A percentile compares a stretch with the other conserved stretches of the same genome.
These are phyloP conservation scores for Torymus tubicola DNA, from an alignment of 2,888 invertebrate genomes.

Conservation along the genomic window DNA sequence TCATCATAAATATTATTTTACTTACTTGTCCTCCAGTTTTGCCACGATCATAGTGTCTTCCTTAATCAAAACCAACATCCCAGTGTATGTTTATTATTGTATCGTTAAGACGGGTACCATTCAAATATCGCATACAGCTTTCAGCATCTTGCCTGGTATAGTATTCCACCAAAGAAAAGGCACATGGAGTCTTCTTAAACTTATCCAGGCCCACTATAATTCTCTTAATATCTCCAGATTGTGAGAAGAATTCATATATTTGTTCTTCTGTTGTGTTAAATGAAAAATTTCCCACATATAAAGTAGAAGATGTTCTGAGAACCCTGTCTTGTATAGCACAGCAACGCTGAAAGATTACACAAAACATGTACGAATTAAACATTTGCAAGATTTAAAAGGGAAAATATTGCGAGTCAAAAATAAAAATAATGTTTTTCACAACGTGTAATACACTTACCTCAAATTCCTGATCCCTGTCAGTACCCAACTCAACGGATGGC, in stretches of 20 bases:
- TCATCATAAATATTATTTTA: slow-evolving; percentile 14
- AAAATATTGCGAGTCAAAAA: no score
- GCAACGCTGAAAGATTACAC: slow-evolving; percentile 82
- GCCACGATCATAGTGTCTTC: slow-evolving; percentile 97
- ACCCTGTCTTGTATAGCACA: slow-evolving; percentile 91
- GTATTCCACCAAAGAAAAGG: slow-evolving; percentile 99
- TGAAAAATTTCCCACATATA: slow-evolving; percentile 98
- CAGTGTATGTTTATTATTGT: slow-evolving; percentile 98
- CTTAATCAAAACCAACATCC: slow-evolving; percentile 99
- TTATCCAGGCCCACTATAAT: slow-evolving; percentile 99
- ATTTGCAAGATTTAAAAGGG: no score
- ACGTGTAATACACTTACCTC: slow-evolving; percentile 82
- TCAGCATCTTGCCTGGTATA: slow-evolving; percentile 87
- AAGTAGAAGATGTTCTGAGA: slow-evolving; percentile 85
- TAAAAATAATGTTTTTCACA: no score
- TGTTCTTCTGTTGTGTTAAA: slow-evolving; percentile 99
- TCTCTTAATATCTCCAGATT: slow-evolving; percentile 95
- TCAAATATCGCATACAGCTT: slow-evolving; percentile 92
- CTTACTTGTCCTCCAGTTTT: slow-evolving; percentile 96
- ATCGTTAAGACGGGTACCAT: slow-evolving; percentile 97
- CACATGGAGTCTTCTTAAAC: slow-evolving; percentile 98
- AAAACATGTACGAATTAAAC: no score
- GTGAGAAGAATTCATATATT: slow-evolving; percentile 96
- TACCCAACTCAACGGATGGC: slow-evolving; percentile 88
- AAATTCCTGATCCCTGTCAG: slow-evolving; percentile 96